Evolutionary conservation across 2,888 invertebrate species (phyloP).

Genomic region (Myopa testacea): DNA sequence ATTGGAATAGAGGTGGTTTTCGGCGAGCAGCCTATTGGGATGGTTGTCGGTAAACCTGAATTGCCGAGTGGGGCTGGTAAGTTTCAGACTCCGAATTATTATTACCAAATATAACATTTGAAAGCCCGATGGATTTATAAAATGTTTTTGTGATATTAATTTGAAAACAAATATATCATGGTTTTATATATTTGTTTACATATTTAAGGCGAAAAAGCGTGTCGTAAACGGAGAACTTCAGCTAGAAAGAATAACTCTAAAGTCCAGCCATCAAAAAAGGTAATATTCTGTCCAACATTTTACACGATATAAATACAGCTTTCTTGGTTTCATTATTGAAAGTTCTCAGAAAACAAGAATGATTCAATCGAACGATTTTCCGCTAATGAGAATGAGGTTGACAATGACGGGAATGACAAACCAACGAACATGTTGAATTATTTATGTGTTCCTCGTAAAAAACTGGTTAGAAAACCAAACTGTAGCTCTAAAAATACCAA

Average conservation of each 20-base stretch:
- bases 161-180: no score
- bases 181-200: neutral
- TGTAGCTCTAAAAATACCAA: neutral
- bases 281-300: neutral
- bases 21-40: neutral
- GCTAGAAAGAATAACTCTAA: neutral
- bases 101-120: no score
- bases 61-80: neutral
- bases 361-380: neutral
- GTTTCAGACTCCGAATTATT: neutral
- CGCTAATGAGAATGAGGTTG: neutral
- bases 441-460: neutral
- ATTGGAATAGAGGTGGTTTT: slow-evolving; percentile 16
- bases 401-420: neutral
- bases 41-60: neutral
- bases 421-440: neutral
- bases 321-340: neutral
- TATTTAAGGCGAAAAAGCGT: slow-evolving; percentile 7
- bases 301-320: neutral
- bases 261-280: slow-evolving; percentile 13
- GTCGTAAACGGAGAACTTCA: slow-evolving; percentile 2
- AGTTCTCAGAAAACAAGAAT: neutral
- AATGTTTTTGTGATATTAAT: no score
- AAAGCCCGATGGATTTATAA: no score
- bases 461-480: neutral